Base-by-base conservation (phyloP, 2,797 vertebrate genomes). In the Botia almorhae region DNA sequence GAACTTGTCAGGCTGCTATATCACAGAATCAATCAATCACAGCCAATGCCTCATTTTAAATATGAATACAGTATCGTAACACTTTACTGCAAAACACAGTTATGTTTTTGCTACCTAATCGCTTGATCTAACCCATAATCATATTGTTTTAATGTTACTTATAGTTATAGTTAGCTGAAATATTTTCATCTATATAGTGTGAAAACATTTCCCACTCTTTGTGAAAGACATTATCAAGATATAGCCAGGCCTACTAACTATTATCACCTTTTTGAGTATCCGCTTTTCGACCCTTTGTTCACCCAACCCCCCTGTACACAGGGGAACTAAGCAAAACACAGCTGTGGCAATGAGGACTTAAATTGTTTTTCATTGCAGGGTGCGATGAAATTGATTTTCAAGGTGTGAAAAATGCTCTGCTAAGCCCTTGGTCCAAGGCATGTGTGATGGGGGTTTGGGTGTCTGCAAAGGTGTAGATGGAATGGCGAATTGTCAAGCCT, bases 361-460 rank as follows among this genome's bases (percentile, higher is more conserved):
- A 60, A 78, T 72, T 82, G 83, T 86, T 86, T 84, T 82, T 74
- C 58, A 81, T 79, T 64, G 67, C 26, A 55, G 72, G n/a, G 69
- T 33, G 56, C 51, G 74, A 56, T 29, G 63, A 80, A 85, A 88
- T 83, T 74, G 81, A 84, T 85, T 86, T 85, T 67, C 53, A 75
- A 23, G 2, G n/a, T 80, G 83, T 82, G 81, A 80, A 70, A 83
- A 77, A 82, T 67, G 75, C 60, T 64, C 71, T 80, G 73, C 70
- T 53, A 67, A 81, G 78, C 69, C 77, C 78, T 71, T 61, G 11
- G 75, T 79, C 64, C 63, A 76, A 82, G 55, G n/a, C 46, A 29
- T 48, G 14, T 72, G 78, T 65, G 43, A 69, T 70, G 43, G 74
- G 65, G 76, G 76, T 80, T 50, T 77, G 69, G 48, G 68, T 79